Conservation (phyloP, 2,797 vertebrate species). For the Selene dorsalis region DNA sequence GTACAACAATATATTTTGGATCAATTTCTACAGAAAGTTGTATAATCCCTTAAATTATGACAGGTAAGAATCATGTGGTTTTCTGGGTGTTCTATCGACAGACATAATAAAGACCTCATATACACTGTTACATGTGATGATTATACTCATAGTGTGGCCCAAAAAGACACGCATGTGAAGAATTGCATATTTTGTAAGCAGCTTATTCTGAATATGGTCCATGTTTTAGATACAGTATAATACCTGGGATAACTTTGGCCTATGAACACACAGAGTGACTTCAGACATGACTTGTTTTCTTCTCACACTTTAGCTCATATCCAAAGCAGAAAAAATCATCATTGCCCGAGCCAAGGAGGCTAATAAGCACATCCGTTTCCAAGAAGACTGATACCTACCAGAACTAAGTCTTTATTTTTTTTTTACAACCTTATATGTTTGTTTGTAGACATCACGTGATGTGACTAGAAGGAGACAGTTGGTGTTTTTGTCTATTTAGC, state of each 20-base stretch:
- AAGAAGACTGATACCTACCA: conserved; percentile 84
- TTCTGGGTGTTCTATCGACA: background rate
- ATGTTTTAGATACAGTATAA: background rate
- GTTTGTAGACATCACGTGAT: conserved; percentile 4
- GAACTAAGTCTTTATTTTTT: background rate
- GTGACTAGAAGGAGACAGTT: background rate
- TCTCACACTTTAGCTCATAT: conserved; percentile 85
- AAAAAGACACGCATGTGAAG: background rate
- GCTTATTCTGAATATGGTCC: background rate
- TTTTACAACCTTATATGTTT: background rate
- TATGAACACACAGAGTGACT: background rate
- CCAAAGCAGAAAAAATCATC: conserved; percentile 96
- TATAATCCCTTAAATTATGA: background rate
- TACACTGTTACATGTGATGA: background rate
- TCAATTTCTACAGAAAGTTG: background rate
- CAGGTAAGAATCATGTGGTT: background rate
- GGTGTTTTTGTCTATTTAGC: background rate
- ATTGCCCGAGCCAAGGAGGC: conserved; percentile 90
- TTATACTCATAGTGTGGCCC: background rate
- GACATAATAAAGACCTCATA: background rate
- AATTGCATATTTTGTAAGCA: background rate
- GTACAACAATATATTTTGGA: background rate
- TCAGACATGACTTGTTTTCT: conserved; percentile 17
- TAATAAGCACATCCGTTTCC: conserved; percentile 92
- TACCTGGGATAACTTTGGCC: background rate